A percentile compares a stretch with the other conserved stretches of the same genome.
Conservation (phyloP, 2,113 vertebrate species). For the Burhinus oedicnemus region DNA sequence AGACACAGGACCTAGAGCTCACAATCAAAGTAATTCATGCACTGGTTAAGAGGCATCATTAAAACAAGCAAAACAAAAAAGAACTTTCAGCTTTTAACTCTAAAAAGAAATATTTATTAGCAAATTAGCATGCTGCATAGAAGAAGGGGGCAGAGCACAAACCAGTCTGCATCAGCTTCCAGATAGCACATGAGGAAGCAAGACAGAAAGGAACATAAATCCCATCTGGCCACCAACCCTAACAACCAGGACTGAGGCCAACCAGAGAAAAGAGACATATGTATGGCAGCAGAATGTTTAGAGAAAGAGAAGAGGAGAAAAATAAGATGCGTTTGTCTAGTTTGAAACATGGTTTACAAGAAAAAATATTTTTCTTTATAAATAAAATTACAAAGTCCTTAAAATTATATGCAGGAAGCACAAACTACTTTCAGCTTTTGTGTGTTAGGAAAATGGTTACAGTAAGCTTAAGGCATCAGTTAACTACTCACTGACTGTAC, state of each 20-base stretch:
- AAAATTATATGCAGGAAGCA: background rate
- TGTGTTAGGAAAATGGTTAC: background rate
- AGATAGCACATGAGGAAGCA: constrained; percentile 42
- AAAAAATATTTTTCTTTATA: background rate
- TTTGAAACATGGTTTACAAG: background rate
- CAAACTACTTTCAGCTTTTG: background rate
- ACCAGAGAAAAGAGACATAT: constrained; percentile 41
- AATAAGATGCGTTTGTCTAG: background rate
- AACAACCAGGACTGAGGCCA: constrained; percentile 47
- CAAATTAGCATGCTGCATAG: background rate
- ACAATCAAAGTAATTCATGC: background rate
- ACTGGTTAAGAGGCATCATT: background rate
- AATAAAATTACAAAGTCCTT: background rate
- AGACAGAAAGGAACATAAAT: constrained; percentile 49
- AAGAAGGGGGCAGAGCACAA: background rate
- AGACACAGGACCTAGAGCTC: background rate
- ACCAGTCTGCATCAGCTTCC: constrained; percentile 11
- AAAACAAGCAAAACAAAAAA: background rate
- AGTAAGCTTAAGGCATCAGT: background rate
- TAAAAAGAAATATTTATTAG: constrained; percentile 12
- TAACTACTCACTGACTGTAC: background rate
- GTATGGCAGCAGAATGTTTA: constrained; percentile 43
- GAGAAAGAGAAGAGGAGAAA: constrained; percentile 3
- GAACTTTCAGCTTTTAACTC: background rate
- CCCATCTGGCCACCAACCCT: constrained; percentile 56